Base-by-base conservation (phyloP, 1,140 invertebrate genomes). In the Ylistrum balloti region DNA sequence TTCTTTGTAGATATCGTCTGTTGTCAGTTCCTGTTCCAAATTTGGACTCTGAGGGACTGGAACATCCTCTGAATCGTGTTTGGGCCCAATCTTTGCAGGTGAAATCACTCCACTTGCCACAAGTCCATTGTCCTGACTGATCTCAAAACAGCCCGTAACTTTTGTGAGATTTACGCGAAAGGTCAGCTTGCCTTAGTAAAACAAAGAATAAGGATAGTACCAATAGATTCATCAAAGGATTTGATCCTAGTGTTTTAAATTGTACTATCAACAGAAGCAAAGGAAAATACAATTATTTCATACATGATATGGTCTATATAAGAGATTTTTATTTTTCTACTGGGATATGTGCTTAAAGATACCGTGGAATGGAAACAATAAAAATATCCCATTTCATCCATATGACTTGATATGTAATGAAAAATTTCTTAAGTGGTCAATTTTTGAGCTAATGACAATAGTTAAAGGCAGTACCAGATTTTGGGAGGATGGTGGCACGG, bases 1-100 rank as follows among this genome's bases (percentile, higher is more conserved):
- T 95, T 99, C 98, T 95, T 99, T 99, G 96, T 99, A 99, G n/a
- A 99, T 97, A 94, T 99, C 99, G 33, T 97, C 96, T 15, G 96
- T 96, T 10, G 96, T 97, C 34, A 99, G 96, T 34, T 97, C 90
- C 34, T 56, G 33, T 17, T 86, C 88, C 15, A 32, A 33, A 32
- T 22, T 86, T 85, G 88, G 88, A 22, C 86, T 92, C 33, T 92
- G 89, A 0, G 88, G 89, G 22, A 87, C n/a, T 22, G 33, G 7
- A 33, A 90, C 48, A 33, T 48, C 45, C 41, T 92, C 88, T 15
- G 15, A 85, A 28, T 33, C 32, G 0, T 85, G 11, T 15, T 45
- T 86, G 7, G 17, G 11, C 34, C 85, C 32, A 28, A 45, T 33
- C 33, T 56, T 56, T 20, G 41, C 45, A 17, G 88, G 88, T 5